These are phyloP conservation scores for Anarrhichthys ocellatus DNA, from an alignment of 2,113 vertebrate species.

Conservation along the genomic window DNA sequence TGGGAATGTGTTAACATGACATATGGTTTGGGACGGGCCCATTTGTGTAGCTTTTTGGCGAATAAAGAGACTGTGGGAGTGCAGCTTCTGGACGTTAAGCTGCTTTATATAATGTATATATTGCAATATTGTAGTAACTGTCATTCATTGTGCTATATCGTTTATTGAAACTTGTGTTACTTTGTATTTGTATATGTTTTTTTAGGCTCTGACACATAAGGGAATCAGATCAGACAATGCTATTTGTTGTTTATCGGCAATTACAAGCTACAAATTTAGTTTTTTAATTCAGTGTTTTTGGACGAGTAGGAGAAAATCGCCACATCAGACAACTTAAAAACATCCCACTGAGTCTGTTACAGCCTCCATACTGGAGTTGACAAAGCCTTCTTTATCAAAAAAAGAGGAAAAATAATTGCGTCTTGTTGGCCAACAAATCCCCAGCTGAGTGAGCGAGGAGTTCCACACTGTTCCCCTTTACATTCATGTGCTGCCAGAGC, in stretches of 20 bases:
- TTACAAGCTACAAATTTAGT: neutral
- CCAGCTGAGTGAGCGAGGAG: conserved; percentile 27
- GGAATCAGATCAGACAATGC: neutral
- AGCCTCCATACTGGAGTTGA: conserved; percentile 6
- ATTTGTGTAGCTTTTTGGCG: neutral
- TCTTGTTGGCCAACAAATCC: conserved; percentile 18
- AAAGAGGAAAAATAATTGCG: conserved; percentile 11
- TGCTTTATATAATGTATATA: neutral
- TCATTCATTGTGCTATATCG: neutral
- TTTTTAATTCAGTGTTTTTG: neutral
- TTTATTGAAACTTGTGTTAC: neutral
- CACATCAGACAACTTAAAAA: neutral
- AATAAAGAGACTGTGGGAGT: too few relatives aligned
- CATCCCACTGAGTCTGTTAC: neutral
- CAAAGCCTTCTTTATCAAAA: neutral
- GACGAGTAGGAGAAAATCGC: neutral
- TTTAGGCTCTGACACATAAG: neutral
- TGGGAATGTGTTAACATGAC: neutral
- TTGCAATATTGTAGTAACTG: neutral
- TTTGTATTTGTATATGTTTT: neutral
- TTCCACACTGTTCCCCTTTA: conserved; percentile 44
- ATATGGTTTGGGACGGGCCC: neutral
- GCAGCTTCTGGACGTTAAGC: neutral
- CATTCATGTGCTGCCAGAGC: conserved; percentile 43
- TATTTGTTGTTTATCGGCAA: neutral